Evolutionary conservation across 2,888 invertebrate species (phyloP).

Genomic region (Galeopsomyia nigrocyanea): DNA sequence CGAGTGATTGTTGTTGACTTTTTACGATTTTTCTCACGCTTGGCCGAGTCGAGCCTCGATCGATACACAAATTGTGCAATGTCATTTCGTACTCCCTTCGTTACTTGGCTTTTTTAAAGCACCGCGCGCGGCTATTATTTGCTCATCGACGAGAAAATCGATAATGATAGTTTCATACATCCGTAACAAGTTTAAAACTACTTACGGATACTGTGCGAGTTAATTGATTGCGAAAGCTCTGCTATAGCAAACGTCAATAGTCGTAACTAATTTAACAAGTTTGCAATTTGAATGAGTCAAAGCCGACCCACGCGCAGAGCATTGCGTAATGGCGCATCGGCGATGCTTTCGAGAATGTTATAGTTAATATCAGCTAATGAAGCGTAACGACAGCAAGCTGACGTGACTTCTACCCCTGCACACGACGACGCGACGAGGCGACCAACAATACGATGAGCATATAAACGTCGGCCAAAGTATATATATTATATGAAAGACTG

Average conservation of each 20-base stretch:
- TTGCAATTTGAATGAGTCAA: slow-evolving; percentile 5
- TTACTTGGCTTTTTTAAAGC: not conserved
- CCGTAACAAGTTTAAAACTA: too few species aligned
- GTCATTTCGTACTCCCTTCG: slow-evolving; percentile 16
- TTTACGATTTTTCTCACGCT: slow-evolving; percentile 39
- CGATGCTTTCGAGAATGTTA: slow-evolving; percentile 37
- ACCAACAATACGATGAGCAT: slow-evolving; percentile 28
- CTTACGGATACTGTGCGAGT: too few species aligned
- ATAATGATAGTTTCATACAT: too few species aligned
- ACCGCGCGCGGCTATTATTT: too few species aligned
- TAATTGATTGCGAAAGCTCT: too few species aligned
- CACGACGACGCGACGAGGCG: slow-evolving; percentile 13
- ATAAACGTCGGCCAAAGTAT: slow-evolving; percentile 14
- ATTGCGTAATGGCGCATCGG: slow-evolving; percentile 8
- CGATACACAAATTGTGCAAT: slow-evolving; percentile 16
- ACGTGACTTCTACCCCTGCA: slow-evolving; percentile 26
- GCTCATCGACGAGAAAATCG: too few species aligned
- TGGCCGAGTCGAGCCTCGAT: not conserved
- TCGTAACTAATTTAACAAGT: not conserved
- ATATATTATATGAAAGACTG: slow-evolving; percentile 26
- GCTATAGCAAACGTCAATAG: too few species aligned
- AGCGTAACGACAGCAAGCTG: slow-evolving; percentile 41
- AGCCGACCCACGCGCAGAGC: slow-evolving; percentile 1
- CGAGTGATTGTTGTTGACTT: not conserved
- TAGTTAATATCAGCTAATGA: slow-evolving; percentile 35